A percentile compares a stretch with the other conserved stretches of the same genome.
phyloP scores from a whole-genome alignment of 2,113 vertebrate genomes.

The Indicator indicator region DNA sequence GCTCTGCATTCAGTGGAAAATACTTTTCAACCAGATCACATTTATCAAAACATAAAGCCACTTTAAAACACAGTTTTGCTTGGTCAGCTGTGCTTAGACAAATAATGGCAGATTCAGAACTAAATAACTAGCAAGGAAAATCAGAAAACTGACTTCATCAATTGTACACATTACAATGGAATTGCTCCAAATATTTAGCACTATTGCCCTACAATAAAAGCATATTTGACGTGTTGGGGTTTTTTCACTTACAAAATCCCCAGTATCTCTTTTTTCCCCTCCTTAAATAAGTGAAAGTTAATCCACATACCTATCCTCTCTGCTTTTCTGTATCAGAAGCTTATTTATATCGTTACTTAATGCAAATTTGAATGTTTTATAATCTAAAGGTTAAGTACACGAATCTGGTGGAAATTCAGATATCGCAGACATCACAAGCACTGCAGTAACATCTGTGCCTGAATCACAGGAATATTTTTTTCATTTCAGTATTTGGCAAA shows the following conservation, averaged over 20 bases:
- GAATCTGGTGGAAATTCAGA: slow-evolving; percentile 56
- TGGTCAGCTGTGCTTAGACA: slow-evolving; percentile 90
- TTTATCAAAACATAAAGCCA: slow-evolving; percentile 93
- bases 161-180: slow-evolving; percentile 75
- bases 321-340: slow-evolving; percentile 42
- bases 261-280: neutral
- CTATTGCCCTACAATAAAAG: slow-evolving; percentile 73
- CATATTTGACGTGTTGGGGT: slow-evolving; percentile 23
- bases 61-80: slow-evolving; percentile 89
- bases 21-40: slow-evolving; percentile 90
- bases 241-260: slow-evolving; percentile 47
- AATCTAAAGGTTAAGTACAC: slow-evolving; percentile 64
- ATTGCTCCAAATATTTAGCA: slow-evolving; percentile 82
- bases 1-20: slow-evolving; percentile 88
- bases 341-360: slow-evolving; percentile 55
- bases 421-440: slow-evolving; percentile 5
- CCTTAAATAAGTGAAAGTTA: slow-evolving; percentile 6
- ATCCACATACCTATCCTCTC: slow-evolving; percentile 3
- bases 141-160: slow-evolving; percentile 82
- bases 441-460: slow-evolving; percentile 35
- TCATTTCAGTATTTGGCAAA: slow-evolving; percentile 51
- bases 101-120: slow-evolving; percentile 88
- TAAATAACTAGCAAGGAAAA: slow-evolving; percentile 85
- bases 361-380: slow-evolving; percentile 53
- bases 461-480: slow-evolving; percentile 51